Conservation (phyloP, 2,797 vertebrate genomes). For the Myioborus miniatus region DNA sequence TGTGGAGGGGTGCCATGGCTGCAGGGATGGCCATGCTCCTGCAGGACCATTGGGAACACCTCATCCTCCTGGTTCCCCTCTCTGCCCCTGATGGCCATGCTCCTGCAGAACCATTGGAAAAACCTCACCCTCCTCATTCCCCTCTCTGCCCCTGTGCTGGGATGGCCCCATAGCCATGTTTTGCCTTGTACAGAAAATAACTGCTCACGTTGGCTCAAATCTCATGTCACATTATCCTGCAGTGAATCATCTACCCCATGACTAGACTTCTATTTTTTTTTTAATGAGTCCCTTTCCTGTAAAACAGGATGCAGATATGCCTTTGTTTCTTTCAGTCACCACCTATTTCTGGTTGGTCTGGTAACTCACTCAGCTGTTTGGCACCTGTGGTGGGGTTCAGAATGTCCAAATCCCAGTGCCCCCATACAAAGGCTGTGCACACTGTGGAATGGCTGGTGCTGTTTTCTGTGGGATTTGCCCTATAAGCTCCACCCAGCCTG, state of each 20-base stretch:
- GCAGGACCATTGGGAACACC: fast-evolving
- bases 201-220: not conserved
- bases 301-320: not conserved
- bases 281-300: not conserved
- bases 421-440: fast-evolving
- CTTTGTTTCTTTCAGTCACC: conserved; percentile 9
- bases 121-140: fast-evolving
- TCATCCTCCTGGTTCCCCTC: fast-evolving
- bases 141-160: fast-evolving
- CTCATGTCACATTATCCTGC: not conserved
- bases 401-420: not conserved
- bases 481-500: fast-evolving
- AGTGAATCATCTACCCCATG: not conserved
- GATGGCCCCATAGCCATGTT: fast-evolving
- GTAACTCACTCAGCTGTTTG: not conserved
- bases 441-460: fast-evolving
- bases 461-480: not conserved
- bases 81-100: fast-evolving
- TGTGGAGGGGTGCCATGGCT: fast-evolving
- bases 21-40: fast-evolving
- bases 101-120: fast-evolving
- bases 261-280: not conserved
- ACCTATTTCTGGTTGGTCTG: conserved; percentile 15
- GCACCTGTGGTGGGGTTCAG: not conserved
- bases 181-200: not conserved